Evolutionary conservation across 2,113 vertebrate species (phyloP), one percentile per base, ranked within the genome.

Genomic region (Recurvirostra avosetta): DNA sequence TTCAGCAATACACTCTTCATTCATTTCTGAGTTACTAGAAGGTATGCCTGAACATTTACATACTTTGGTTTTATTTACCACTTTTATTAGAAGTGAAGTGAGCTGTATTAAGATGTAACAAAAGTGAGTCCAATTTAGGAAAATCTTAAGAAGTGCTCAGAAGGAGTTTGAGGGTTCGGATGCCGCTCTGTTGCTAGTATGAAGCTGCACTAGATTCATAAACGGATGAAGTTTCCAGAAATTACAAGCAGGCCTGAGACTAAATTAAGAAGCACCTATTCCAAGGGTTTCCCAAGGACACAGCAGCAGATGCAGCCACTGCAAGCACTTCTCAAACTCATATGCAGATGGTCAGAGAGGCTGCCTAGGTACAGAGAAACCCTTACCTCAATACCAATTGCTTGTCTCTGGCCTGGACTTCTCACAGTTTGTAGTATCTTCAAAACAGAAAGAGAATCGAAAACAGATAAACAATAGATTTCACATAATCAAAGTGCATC

Each of bases 371-470:
- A 76, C 38, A 77, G 15, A 81, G 23, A 92, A 97, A 87, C 25
- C 29, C 96, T 96, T 96, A 99, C 99, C 98, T 99, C 99, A 91
- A 99, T 99, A 86, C 99, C 99, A 80, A 99, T 98, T 65, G 98
- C 99, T 97, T 99, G 99, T 80, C 98, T 98, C 97, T 99, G 99
- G 62, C 99, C 99, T 43, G 99, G 99, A 32, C 97, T 97, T 97
- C 98, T 98, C 72, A 99, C 98, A 1, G 99, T 99, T 92, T 99
- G 99, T 34, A 99, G 56, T 92, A 99, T 98, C 99, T 99, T 97
- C n/a, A 92, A 96, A 90, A 55, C 77, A 80, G 32, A 96, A 94
- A 55, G 3, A 43, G 10, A 88, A 94, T 81, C 17, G 1, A 90
- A 88, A 79, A 73, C 12, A 90, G 18, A 40, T 3, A 88, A 59